Conservation (phyloP, 2,113 vertebrate species). For the Pterophyllum scalare region DNA sequence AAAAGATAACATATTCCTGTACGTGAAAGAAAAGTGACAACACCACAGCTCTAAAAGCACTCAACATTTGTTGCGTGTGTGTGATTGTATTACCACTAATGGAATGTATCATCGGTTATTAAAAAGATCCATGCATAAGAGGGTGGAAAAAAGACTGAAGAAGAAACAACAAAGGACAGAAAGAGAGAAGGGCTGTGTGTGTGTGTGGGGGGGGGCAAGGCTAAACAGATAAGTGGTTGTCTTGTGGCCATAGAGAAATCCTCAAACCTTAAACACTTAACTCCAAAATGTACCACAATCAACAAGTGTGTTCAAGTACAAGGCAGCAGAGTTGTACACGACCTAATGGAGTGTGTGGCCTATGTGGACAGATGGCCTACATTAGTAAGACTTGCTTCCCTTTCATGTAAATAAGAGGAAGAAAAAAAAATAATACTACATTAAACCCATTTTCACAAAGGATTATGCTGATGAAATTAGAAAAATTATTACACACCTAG, state of each 20-base stretch:
- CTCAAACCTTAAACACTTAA: background rate
- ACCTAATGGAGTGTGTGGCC: slow-evolving; percentile 9
- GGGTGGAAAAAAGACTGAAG: background rate
- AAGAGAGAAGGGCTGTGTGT: background rate
- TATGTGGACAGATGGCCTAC: background rate
- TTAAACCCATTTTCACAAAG: background rate
- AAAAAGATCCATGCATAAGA: slow-evolving; percentile 32
- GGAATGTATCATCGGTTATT: slow-evolving; percentile 53
- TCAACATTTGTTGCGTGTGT: slow-evolving; percentile 28
- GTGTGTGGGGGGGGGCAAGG: background rate
- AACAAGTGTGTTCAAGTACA: slow-evolving; percentile 22
- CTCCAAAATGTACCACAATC: slow-evolving; percentile 27
- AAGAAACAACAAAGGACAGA: background rate
- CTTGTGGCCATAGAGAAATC: background rate
- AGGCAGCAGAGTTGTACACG: slow-evolving; percentile 6
- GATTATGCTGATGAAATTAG: background rate
- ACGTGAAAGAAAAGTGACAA: slow-evolving; percentile 28
- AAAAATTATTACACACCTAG: background rate
- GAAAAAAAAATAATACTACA: background rate
- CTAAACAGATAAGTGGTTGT: background rate
- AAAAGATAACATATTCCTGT: slow-evolving; percentile 28
- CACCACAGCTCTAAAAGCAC: slow-evolving; percentile 60
- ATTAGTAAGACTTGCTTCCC: slow-evolving; percentile 18
- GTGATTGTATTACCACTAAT: slow-evolving; percentile 64
- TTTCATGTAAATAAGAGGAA: background rate